phyloP scores from a whole-genome alignment of 2,797 vertebrate genomes.

The Melanotaenia boesemani region DNA sequence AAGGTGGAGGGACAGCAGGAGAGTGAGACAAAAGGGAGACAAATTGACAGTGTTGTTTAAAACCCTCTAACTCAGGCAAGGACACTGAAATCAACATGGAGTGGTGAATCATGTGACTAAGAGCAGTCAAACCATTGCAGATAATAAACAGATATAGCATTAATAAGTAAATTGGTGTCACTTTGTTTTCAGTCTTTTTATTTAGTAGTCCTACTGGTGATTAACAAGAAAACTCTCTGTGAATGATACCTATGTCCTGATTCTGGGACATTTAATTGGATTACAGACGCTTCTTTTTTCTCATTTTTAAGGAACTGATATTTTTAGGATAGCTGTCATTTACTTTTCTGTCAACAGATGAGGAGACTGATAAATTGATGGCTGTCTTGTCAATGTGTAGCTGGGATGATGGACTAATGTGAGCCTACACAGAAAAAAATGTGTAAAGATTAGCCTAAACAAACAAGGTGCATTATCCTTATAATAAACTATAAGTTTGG shows the following conservation, averaged over 20 bases:
- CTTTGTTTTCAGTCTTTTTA: not conserved
- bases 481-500: not conserved
- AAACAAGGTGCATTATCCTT: not conserved
- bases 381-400: not conserved
- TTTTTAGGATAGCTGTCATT: not conserved
- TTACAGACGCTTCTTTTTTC: not conserved
- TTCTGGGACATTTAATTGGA: not conserved
- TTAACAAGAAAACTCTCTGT: not conserved
- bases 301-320: not conserved
- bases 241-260: not conserved
- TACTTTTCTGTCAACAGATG: not conserved
- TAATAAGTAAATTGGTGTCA: not conserved
- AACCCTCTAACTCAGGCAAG: not conserved
- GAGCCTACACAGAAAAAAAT: not conserved
- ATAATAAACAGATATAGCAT: not conserved
- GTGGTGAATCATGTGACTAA: not conserved
- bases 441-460: not conserved
- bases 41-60: conserved; percentile 1
- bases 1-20: conserved; percentile 12
- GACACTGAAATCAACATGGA: not conserved
- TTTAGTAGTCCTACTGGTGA: not conserved
- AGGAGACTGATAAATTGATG: not conserved
- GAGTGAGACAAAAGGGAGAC: conserved; percentile 20
- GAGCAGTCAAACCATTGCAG: not conserved
- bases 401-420: not conserved